Conservation (phyloP, 2,888 invertebrate species). For the Brachyptera putata region DNA sequence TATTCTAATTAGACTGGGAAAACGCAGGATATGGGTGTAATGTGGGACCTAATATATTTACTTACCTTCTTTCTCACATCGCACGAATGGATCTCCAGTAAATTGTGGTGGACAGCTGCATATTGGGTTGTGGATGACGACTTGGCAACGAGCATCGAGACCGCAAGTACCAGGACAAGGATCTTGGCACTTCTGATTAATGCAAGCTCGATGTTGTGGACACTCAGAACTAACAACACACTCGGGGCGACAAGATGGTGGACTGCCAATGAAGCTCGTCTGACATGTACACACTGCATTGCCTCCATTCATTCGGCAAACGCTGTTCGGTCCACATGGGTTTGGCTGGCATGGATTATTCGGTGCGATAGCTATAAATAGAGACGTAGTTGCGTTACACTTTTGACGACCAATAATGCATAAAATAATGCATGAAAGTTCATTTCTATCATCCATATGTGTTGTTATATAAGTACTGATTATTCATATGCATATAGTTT, state of each 20-base stretch:
- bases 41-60: too few relatives aligned
- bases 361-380: constrained; percentile 41
- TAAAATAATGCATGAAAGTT: too few relatives aligned
- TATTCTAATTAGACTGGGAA: too few relatives aligned
- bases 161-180: constrained; percentile 61
- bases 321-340: constrained; percentile 58
- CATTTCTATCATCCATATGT: too few relatives aligned
- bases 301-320: constrained; percentile 53
- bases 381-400: too few relatives aligned
- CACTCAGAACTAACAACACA: constrained; percentile 59
- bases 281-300: constrained; percentile 60
- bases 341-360: constrained; percentile 56
- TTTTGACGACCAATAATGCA: too few relatives aligned
- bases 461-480: too few relatives aligned
- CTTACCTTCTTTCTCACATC: constrained; percentile 50
- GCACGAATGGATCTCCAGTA: constrained; percentile 57
- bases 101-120: constrained; percentile 58
- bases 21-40: too few relatives aligned
- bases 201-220: constrained; percentile 56
- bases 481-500: too few relatives aligned
- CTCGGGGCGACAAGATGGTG: constrained; percentile 57
- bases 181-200: constrained; percentile 58
- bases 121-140: constrained; percentile 59
- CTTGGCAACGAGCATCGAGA: constrained; percentile 53
- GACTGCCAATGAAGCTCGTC: constrained; percentile 54